phyloP scores from a whole-genome alignment of 2,888 invertebrate species.

The Drosophila lutescens region DNA sequence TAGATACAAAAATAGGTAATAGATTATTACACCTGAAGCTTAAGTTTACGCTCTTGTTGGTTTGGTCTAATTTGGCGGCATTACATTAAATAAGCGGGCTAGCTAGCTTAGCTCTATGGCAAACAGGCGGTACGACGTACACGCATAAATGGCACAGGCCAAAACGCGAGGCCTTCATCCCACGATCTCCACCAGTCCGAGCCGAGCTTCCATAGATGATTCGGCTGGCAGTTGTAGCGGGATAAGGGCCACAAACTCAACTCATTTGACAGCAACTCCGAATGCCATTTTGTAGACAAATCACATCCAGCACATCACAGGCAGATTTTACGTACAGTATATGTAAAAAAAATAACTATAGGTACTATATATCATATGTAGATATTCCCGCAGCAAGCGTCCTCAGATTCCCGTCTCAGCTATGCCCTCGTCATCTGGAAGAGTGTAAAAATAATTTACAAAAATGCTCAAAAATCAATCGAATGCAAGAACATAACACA shows the following conservation, averaged over 20 bases:
- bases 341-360: constrained; percentile 35
- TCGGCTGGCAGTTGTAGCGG: not conserved
- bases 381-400: constrained; percentile 18
- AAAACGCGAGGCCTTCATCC: constrained; percentile 5
- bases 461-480: not conserved
- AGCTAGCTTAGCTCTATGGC: constrained; percentile 53
- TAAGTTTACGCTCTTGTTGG: constrained; percentile 71
- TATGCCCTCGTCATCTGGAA: constrained; percentile 97
- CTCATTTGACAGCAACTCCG: constrained; percentile 43
- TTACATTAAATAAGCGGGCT: constrained; percentile 38
- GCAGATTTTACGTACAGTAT: constrained; percentile 61
- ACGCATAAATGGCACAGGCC: constrained; percentile 38
- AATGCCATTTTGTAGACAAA: constrained; percentile 66
- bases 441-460: constrained; percentile 26
- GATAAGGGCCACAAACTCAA: constrained; percentile 12
- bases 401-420: constrained; percentile 95
- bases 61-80: constrained; percentile 72
- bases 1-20: constrained; percentile 10
- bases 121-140: constrained; percentile 31
- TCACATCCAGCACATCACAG: constrained; percentile 77
- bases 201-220: not conserved
- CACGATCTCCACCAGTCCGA: not conserved
- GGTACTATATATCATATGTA: constrained; percentile 32
- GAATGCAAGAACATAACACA: constrained; percentile 8
- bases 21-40: constrained; percentile 61